Base-by-base conservation (phyloP, 2,888 invertebrate genomes). In the Drosophila affinis region DNA sequence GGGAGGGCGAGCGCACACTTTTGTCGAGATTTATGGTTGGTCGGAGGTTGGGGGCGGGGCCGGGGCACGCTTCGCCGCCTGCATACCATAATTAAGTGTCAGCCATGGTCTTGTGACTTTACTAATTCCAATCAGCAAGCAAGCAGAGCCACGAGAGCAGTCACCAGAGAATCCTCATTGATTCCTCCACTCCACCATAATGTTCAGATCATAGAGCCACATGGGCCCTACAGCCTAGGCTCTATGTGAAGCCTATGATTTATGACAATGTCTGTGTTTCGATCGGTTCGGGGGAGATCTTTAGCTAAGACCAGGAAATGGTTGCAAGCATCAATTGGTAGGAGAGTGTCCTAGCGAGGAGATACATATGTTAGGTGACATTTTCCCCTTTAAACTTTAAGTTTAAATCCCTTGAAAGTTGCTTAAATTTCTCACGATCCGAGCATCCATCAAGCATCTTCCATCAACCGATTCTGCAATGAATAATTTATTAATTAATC, bases 401-500 rank as follows among this genome's bases (percentile, higher is more conserved):
- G 6, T 17, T n/a, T n/a, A 39, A 39, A 0, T 21, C 21, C 3
- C n/a, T 53, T 29, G 14, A 21, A 21, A 21, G 21, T 21, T 21
- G 21, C 4, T 24, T 21, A 1, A 54, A 51, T 71, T 87, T 84
- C 89, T 81, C 83, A 84, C 83, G 89, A 24, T 24, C 4, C 21
- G 0, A 21, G 21, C 21, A 73, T 79, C 29, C 47, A 55, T 59
- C 51, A 17, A 47, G 24, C 17, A 29, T 29, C 24, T 21, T 32
- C 34, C 4, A 9, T 24, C 24, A 0, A 0, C 24, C 24, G 21
- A 24, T 46, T n/a, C 45, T 24, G 69, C 75, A 80, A 89, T 90
- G 90, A 79, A 89, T 90, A 89, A 87, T 90, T 86, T 89, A 72
- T 77, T 87, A 84, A 89, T 89, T 90, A 90, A 89, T 89, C 88